Base-by-base conservation (phyloP, 2,888 invertebrate species). In the Tuberolachnus salignus region DNA sequence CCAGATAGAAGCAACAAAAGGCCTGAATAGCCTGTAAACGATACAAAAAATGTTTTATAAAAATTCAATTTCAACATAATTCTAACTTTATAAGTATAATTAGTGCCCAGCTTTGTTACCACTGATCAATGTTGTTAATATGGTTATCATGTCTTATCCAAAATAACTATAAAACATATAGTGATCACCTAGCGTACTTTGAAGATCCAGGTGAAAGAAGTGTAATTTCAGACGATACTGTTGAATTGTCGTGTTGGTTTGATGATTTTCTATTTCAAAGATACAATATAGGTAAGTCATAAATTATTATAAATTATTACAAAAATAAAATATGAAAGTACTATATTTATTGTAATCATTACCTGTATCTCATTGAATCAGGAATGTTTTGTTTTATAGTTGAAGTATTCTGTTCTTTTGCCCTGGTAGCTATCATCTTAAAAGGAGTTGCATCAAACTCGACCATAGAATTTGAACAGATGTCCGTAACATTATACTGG, bases 261-360 rank as follows among this genome's bases (percentile, higher is more conserved):
- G 61, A 73, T 21, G 51, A 61, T 34, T 73, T 73, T 19, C 72
- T 73, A 26, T 73, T 61, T 61, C 13, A 21, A 61, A 49, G n/a
- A 63, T n/a, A 19, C 6, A 63, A 34, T 42, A n/a, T 11, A 42
- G 34, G 13, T n/a, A n/a, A 19, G n/a, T 34, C 10, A 19, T 42
- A 8, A 42, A 44, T n/a, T 34, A 34, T 34, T 19, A 64, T 53
- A 21, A 16, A 11, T 42, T 49, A 10, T 53, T 3, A 23, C 3
- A 26, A 13, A 53, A 63, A 55, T 53, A 26, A n/a, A 64, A 53
- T 3, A 61, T n/a, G n/a, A n/a, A n/a, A 26, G 64, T 9, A 3
- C 21, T 34, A 34, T 6, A 34, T 44, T 44, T 23, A 21, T 6
- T 3, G n/a, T 46, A 23, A 57, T 57, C 21, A 51, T 63, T 66